Evolutionary conservation across 2,888 invertebrate species (phyloP), one percentile per base, ranked within the genome.

Genomic region (Arge pagana): DNA sequence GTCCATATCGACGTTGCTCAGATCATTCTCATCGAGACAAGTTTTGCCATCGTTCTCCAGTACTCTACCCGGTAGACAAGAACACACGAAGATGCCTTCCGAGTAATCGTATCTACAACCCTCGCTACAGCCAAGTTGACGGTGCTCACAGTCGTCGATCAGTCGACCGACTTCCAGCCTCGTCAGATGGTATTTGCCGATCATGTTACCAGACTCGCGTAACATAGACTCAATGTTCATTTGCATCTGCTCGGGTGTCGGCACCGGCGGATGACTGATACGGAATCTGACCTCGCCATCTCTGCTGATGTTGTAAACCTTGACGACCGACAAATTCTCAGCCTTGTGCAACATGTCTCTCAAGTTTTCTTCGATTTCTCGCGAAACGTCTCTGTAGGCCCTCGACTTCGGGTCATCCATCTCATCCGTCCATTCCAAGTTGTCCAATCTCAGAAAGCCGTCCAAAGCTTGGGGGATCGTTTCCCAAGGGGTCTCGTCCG

Each of bases 381-480:
- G 62, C 0, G 84, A 80, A 52, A 90, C 79, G 49, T 83, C 79
- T 62, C 81, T 80, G 73, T 84, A 89, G 60, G 84, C 82, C 11
- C 80, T 72, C 48, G 87, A 87, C 30, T 84, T 84, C 13, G 79
- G 78, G 64, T 88, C 80, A 26, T 77, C 72, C 35, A 89, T 77
- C 16, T 81, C 83, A 2, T 81, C 77, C 7, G 79, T 79, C 73
- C 83, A 89, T 35, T 83, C 80, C 60, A 86, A 79, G 66, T 88
- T 86, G 61, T 87, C 85, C 26, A 90, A 81, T 52, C 77, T 82
- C 49, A 90, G 68, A 63, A 84, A 81, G 2, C 88, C 88, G 73
- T 89, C 87, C 35, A 89, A 66, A 3, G 86, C 85, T 67, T 83
- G 79, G 43, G 88, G 86, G 57, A 90, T 89, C 84, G 77, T 56